Conservation (phyloP, 2,113 vertebrate species). For the Neogobius melanostomus region DNA sequence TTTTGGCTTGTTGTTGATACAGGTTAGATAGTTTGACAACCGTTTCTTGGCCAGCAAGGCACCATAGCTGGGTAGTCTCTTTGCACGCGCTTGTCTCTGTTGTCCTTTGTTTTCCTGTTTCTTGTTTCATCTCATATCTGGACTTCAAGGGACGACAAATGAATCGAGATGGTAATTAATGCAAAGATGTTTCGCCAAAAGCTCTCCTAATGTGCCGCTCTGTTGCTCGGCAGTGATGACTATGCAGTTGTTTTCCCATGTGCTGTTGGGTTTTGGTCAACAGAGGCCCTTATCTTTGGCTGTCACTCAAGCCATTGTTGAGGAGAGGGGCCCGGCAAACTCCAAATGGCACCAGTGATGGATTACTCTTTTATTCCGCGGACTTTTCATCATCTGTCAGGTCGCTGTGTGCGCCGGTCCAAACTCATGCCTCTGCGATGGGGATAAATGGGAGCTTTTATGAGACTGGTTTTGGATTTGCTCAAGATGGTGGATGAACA, state of each 20-base stretch:
- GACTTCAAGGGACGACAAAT: not conserved
- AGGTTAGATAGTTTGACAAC: no score
- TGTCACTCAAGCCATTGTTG: conserved; percentile 72
- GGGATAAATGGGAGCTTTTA: conserved; percentile 25
- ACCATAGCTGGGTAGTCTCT: no score
- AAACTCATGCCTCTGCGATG: conserved; percentile 19
- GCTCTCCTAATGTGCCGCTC: conserved; percentile 7
- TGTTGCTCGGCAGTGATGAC: conserved; percentile 12
- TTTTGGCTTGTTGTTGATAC: no score
- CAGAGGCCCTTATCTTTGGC: conserved; percentile 68
- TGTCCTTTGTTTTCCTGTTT: not conserved
- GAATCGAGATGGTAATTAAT: conserved; percentile 11
- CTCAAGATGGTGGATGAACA: conserved; percentile 9
- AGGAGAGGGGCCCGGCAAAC: conserved; percentile 68
- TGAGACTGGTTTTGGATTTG: conserved; percentile 6
- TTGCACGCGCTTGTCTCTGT: not conserved
- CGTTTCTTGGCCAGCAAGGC: no score
- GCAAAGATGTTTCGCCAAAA: conserved; percentile 1
- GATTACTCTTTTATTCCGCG: conserved; percentile 78
- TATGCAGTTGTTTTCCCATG: conserved; percentile 34
- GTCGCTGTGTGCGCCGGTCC: conserved; percentile 24
- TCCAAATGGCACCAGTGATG: conserved; percentile 74
- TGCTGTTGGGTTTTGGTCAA: conserved; percentile 56
- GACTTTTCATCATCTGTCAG: conserved; percentile 58
- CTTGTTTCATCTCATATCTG: not conserved